Evolutionary conservation across 2,113 vertebrate genomes (phyloP).

Genomic region (Morone chrysops): DNA sequence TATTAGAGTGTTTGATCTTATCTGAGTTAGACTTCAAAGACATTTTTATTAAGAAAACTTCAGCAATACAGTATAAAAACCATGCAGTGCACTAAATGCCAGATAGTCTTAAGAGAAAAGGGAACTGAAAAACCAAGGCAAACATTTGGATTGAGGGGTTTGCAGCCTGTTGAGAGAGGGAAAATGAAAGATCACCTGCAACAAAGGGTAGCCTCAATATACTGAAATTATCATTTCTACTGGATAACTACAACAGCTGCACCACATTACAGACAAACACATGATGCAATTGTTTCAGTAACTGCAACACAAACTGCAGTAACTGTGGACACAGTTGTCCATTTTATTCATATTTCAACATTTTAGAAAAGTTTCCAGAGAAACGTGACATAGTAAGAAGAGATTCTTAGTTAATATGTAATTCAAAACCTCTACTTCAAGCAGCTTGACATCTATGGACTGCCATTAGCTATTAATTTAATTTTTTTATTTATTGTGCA

Average conservation of each 20-base stretch:
- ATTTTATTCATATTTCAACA: conserved; percentile 28
- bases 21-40: conserved; percentile 79
- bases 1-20: conserved; percentile 79
- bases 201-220: conserved; percentile 6
- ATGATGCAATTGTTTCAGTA: conserved; percentile 39
- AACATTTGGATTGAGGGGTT: conserved; percentile 39
- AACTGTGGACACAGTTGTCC: neutral
- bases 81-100: conserved; percentile 21
- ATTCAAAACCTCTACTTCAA: neutral
- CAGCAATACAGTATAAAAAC: conserved; percentile 30
- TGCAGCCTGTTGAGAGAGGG: neutral
- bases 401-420: neutral
- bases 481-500: neutral
- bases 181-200: conserved; percentile 13
- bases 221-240: conserved; percentile 6
- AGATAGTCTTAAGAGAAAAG: conserved; percentile 28
- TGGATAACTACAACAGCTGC: conserved; percentile 24
- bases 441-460: neutral
- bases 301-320: conserved; percentile 16
- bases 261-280: conserved; percentile 15
- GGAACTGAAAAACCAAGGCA: conserved; percentile 31
- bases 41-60: conserved; percentile 49
- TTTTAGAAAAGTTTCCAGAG: conserved; percentile 1
- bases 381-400: neutral
- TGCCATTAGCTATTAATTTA: neutral